A percentile compares a stretch with the other conserved stretches of the same genome.
These are phyloP conservation scores for Drosophila sturtevanti DNA, from an alignment of 1,140 invertebrate genomes.

Conservation along the genomic window DNA sequence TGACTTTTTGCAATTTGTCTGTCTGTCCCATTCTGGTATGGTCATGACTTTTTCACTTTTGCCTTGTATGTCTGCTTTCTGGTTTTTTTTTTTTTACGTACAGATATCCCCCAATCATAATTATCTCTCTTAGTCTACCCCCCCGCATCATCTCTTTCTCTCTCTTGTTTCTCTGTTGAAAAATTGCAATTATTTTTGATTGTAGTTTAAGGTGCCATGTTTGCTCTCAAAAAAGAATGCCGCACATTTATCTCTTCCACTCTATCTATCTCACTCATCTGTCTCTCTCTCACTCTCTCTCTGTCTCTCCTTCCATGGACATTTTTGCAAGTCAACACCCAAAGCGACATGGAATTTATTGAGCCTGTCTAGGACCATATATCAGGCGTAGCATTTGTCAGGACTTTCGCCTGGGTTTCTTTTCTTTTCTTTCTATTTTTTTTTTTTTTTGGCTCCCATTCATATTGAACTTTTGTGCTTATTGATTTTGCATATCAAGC, in stretches of 20 bases:
- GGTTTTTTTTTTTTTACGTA: slow-evolving; percentile 8
- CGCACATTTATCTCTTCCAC: slow-evolving; percentile 57
- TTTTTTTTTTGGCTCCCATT: too few relatives aligned
- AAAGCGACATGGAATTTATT: slow-evolving; percentile 62
- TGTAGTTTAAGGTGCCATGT: slow-evolving; percentile 63
- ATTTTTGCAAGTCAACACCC: slow-evolving; percentile 58
- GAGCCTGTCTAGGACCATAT: slow-evolving; percentile 63
- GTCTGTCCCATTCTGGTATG: slow-evolving; percentile 8
- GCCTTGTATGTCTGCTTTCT: slow-evolving; percentile 26
- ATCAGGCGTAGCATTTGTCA: slow-evolving; percentile 69
- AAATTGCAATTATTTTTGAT: slow-evolving; percentile 73
- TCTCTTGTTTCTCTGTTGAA: slow-evolving; percentile 20
- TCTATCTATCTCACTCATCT: slow-evolving; percentile 49
- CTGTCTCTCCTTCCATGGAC: slow-evolving; percentile 1
- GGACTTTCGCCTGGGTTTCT: slow-evolving; percentile 28
- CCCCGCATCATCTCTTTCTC: not conserved
- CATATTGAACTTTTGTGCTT: slow-evolving; percentile 57
- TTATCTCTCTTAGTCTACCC: slow-evolving; percentile 40
- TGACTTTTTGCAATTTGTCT: slow-evolving; percentile 63
- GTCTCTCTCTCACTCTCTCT: slow-evolving; percentile 18
- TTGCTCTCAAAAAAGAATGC: slow-evolving; percentile 55
- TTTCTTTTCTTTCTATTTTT: not conserved
- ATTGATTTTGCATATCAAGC: slow-evolving; percentile 57
- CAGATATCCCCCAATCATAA: slow-evolving; percentile 37
- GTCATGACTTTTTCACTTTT: slow-evolving; percentile 43